These are phyloP conservation scores for Centropristis striata DNA, from an alignment of 2,113 vertebrate genomes.

Conservation along the genomic window DNA sequence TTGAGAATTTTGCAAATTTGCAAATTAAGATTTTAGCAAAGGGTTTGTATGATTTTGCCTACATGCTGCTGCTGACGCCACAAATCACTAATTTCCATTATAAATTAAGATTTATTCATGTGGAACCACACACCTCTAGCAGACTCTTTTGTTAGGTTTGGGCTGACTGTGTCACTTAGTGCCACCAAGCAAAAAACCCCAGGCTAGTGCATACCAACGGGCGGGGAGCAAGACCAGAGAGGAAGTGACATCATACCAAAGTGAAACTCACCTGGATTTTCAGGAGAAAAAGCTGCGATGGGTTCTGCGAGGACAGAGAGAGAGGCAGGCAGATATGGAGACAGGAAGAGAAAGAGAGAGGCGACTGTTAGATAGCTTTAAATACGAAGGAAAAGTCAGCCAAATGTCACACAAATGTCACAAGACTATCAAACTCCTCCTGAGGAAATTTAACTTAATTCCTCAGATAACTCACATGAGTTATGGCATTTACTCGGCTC, in stretches of 20 bases:
- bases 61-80: conserved; percentile 38
- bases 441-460: conserved; percentile 70
- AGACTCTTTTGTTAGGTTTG: conserved; percentile 14
- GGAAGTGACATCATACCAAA: conserved; percentile 66
- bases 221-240: conserved; percentile 80
- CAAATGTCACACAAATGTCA: conserved; percentile 82
- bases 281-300: conserved; percentile 91
- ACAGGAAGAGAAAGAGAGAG: conserved; percentile 29
- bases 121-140: conserved; percentile 12
- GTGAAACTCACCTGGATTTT: conserved; percentile 87
- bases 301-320: conserved; percentile 89
- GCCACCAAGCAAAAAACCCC: conserved; percentile 65
- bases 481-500: conserved; percentile 68
- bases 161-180: conserved; percentile 25
- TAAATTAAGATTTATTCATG: conserved; percentile 33
- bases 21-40: conserved; percentile 1
- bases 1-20: neutral
- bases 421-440: conserved; percentile 66
- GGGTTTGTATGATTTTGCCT: conserved; percentile 34
- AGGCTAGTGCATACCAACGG: conserved; percentile 73
- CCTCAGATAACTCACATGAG: conserved; percentile 58
- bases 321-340: conserved; percentile 30
- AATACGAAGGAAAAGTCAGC: conserved; percentile 68
- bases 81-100: conserved; percentile 15
- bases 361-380: conserved; percentile 69